These are phyloP conservation scores for Dorcus hopei DNA, from an alignment of 2,888 invertebrate genomes.

Conservation along the genomic window DNA sequence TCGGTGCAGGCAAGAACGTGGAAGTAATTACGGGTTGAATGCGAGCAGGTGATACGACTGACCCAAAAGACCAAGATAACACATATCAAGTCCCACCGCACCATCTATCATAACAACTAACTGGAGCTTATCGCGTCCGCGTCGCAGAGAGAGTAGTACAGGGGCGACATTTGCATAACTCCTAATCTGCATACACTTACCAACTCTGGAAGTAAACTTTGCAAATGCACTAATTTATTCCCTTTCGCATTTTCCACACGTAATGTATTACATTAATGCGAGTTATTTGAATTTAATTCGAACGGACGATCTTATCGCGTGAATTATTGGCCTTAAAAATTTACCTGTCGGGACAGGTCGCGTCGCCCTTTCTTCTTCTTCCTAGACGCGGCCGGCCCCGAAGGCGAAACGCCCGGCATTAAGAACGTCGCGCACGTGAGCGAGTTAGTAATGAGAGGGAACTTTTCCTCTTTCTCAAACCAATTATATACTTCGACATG, in stretches of 20 bases:
- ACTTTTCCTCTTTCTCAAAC: too few species aligned
- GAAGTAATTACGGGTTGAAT: slow-evolving; percentile 19
- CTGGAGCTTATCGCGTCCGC: slow-evolving; percentile 31
- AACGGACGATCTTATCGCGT: too few species aligned
- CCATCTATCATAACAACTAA: slow-evolving; percentile 36
- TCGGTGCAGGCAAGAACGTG: slow-evolving; percentile 3
- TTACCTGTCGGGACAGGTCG: too few species aligned
- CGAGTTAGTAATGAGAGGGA: too few species aligned
- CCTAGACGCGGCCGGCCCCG: too few species aligned
- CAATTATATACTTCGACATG: too few species aligned
- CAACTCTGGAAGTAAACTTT: slow-evolving; percentile 4
- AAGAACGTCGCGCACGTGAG: too few species aligned
- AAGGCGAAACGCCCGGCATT: too few species aligned
- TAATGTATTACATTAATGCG: neutral
- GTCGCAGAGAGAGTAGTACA: slow-evolving; percentile 30
- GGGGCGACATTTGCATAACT: slow-evolving; percentile 41
- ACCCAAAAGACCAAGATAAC: slow-evolving; percentile 26
- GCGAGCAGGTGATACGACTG: slow-evolving; percentile 21
- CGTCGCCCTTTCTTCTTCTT: too few species aligned
- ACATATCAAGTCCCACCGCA: slow-evolving; percentile 30
- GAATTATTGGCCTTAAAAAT: too few species aligned
- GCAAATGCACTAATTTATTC: slow-evolving; percentile 3
- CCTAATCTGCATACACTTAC: slow-evolving; percentile 43
- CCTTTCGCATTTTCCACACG: slow-evolving; percentile 1
- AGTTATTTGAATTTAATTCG: slow-evolving; percentile 3